Conservation (phyloP, 2,113 vertebrate species). For the Bubo bubo region DNA sequence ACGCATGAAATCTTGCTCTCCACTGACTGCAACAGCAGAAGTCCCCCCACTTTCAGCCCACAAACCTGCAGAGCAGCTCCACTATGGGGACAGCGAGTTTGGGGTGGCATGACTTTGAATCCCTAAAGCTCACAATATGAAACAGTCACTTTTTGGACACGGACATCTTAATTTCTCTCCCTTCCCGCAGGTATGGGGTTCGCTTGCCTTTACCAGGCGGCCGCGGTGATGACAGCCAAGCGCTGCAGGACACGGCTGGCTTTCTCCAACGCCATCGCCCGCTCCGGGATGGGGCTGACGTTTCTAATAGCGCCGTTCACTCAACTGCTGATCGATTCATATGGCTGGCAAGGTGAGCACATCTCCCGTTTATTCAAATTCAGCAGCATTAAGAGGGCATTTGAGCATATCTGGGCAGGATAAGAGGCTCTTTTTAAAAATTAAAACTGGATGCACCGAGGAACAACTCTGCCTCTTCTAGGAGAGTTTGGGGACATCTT, state of each 20-base stretch:
- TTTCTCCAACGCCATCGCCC: conserved; percentile 83
- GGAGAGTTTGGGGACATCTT: background rate
- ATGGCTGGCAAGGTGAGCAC: conserved; percentile 88
- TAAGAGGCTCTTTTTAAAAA: background rate
- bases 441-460: fast-evolving
- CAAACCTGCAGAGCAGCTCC: background rate
- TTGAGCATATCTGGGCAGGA: fast-evolving
- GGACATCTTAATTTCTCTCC: background rate
- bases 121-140: fast-evolving
- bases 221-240: conserved; percentile 81
- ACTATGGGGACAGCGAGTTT: fast-evolving
- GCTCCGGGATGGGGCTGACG: conserved; percentile 91
- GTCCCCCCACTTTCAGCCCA: background rate
- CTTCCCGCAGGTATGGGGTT: conserved; percentile 83
- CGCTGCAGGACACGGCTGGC: conserved; percentile 85
- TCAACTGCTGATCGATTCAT: conserved; percentile 85
- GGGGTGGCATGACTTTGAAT: fast-evolving
- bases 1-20: fast-evolving
- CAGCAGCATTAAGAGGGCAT: fast-evolving
- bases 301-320: conserved; percentile 90
- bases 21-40: background rate
- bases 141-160: fast-evolving
- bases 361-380: fast-evolving
- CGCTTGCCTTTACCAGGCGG: conserved; percentile 85
- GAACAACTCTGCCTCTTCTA: background rate